phyloP scores from a whole-genome alignment of 1,140 invertebrate species.

The Leptinotarsa texana region DNA sequence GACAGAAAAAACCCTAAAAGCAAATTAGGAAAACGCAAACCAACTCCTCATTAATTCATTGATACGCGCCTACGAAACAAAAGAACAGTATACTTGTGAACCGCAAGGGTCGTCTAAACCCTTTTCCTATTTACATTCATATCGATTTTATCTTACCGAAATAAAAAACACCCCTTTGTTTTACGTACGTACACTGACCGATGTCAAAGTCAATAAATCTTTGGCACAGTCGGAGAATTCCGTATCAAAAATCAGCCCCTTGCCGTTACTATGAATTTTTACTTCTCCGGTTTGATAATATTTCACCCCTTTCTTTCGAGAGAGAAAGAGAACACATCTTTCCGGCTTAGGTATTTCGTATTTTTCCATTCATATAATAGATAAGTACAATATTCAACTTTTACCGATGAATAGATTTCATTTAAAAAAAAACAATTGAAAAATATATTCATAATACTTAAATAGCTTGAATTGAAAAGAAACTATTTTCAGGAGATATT shows the following conservation, averaged over 20 bases:
- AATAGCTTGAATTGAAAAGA: too few species aligned
- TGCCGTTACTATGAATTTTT: constrained; percentile 11
- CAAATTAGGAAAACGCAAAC: constrained; percentile 16
- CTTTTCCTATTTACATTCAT: constrained; percentile 12
- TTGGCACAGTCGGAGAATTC: constrained; percentile 26
- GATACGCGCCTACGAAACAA: constrained; percentile 12
- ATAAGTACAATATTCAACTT: too few species aligned
- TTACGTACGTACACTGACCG: constrained; percentile 28
- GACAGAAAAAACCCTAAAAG: constrained; percentile 1
- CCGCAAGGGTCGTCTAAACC: constrained; percentile 14
- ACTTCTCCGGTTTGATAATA: not conserved
- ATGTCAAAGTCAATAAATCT: constrained; percentile 40
- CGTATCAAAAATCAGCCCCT: constrained; percentile 31
- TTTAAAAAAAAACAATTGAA: too few species aligned
- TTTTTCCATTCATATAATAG: too few species aligned
- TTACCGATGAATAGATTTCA: too few species aligned
- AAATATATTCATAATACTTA: too few species aligned
- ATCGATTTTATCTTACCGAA: constrained; percentile 26
- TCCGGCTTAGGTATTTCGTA: too few species aligned
- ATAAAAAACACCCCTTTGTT: constrained; percentile 28
- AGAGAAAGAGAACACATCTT: not conserved
- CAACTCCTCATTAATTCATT: constrained; percentile 16
- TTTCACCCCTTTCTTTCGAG: not conserved
- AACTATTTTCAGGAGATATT: too few species aligned
- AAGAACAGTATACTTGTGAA: constrained; percentile 27